phyloP scores from a whole-genome alignment of 2,888 invertebrate species.

The Rhyacophila evoluta region DNA sequence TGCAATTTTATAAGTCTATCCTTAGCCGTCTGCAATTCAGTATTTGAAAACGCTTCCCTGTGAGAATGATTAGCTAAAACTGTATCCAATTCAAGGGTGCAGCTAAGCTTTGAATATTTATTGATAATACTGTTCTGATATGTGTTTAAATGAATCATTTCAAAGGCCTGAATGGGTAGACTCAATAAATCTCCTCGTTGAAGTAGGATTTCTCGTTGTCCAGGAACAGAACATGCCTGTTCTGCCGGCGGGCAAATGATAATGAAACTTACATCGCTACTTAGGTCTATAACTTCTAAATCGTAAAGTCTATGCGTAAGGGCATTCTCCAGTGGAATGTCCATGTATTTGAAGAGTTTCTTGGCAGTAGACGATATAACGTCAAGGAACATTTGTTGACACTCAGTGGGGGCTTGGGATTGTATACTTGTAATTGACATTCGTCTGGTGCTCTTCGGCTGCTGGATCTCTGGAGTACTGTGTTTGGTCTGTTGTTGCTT shows the following conservation, averaged over 20 bases:
- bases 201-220: constrained; percentile 85
- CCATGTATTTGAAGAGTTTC: constrained; percentile 84
- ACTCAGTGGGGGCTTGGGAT: constrained; percentile 74
- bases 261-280: constrained; percentile 90
- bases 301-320: constrained; percentile 88
- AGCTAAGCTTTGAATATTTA: constrained; percentile 92
- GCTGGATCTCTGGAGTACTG: constrained; percentile 59
- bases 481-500: constrained; percentile 72
- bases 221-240: constrained; percentile 91
- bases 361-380: constrained; percentile 80
- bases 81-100: constrained; percentile 92
- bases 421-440: constrained; percentile 59
- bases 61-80: constrained; percentile 93
- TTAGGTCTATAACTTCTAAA: constrained; percentile 93
- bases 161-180: constrained; percentile 92
- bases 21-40: constrained; percentile 87
- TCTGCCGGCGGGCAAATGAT: constrained; percentile 94
- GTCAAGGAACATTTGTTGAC: constrained; percentile 84
- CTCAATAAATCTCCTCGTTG: constrained; percentile 89
- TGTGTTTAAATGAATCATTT: constrained; percentile 95
- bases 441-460: constrained; percentile 64
- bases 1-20: constrained; percentile 85
- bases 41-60: constrained; percentile 93
- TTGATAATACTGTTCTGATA: constrained; percentile 93
- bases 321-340: constrained; percentile 78